Evolutionary conservation across 2,888 invertebrate genomes (phyloP).

Genomic region (Chrysolina americana): DNA sequence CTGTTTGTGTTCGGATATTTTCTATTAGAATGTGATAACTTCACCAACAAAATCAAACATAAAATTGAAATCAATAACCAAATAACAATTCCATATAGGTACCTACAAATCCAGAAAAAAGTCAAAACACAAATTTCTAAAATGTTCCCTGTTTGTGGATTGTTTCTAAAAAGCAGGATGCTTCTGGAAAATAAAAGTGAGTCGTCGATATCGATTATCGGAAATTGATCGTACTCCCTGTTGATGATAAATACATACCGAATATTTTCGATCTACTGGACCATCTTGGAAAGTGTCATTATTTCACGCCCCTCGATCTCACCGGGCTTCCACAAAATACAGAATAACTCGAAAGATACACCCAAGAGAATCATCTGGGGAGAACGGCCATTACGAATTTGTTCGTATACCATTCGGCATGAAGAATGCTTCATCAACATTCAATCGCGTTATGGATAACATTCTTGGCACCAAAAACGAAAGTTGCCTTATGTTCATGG

Average conservation of each 20-base stretch:
- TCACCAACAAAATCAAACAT: conserved; percentile 21
- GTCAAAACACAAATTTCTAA: conserved; percentile 34
- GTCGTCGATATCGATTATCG: conserved; percentile 26
- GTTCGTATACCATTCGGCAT: conserved; percentile 43
- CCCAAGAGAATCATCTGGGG: conserved; percentile 30
- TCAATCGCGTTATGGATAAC: conserved; percentile 40
- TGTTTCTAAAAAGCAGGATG: conserved; percentile 23
- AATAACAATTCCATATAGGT: conserved; percentile 25
- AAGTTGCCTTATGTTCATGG: conserved; percentile 38
- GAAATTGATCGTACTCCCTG: conserved; percentile 21
- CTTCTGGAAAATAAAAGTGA: conserved; percentile 26
- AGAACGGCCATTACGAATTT: conserved; percentile 32
- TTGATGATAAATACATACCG: conserved; percentile 23
- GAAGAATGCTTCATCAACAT: conserved; percentile 39
- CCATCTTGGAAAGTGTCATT: conserved; percentile 26
- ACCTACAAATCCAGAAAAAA: conserved; percentile 31
- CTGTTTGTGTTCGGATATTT: too few species aligned
- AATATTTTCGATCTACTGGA: conserved; percentile 29
- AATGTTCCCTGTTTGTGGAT: conserved; percentile 29
- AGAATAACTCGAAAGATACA: conserved; percentile 21
- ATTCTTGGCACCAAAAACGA: conserved; percentile 37
- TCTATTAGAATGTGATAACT: background rate
- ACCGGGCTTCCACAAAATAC: conserved; percentile 32
- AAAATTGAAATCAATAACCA: conserved; percentile 6
- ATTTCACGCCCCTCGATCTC: conserved; percentile 29